phyloP scores from a whole-genome alignment of 30 jellyfish, hydroid and myxozoan genomes.

The Aurelia coerulea region DNA sequence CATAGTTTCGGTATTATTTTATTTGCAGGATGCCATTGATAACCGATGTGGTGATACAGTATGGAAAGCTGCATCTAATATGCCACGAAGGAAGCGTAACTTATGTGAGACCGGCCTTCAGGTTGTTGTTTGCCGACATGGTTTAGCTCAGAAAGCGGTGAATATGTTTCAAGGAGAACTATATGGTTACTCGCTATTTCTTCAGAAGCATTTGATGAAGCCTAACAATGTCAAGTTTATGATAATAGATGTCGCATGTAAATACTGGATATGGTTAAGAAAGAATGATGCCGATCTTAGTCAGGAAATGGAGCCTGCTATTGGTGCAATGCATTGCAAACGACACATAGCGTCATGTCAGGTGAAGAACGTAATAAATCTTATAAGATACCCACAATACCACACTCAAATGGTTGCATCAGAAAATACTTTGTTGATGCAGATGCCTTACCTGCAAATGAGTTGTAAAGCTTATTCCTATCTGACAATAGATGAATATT shows the following conservation, averaged over 20 bases:
- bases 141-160: constrained; percentile 21
- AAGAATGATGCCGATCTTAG: neutral
- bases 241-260: neutral
- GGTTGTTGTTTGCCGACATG: constrained; percentile 10
- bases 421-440: too few relatives aligned
- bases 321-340: neutral
- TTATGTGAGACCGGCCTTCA: constrained; percentile 3
- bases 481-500: too few relatives aligned
- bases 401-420: too few relatives aligned
- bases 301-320: neutral
- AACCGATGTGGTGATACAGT: neutral
- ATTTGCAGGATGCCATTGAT: neutral
- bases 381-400: too few relatives aligned
- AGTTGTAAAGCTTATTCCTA: too few relatives aligned
- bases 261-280: neutral
- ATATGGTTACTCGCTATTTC: neutral
- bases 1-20: too few relatives aligned
- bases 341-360: neutral
- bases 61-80: constrained; percentile 20
- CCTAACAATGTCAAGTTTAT: neutral
- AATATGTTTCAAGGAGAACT: neutral
- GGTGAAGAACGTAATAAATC: neutral
- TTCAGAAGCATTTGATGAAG: neutral
- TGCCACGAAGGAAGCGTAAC: neutral
- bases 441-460: too few relatives aligned